These are phyloP conservation scores for Chiloscyllium punctatum DNA, from an alignment of 2,797 vertebrate species.

Conservation along the genomic window DNA sequence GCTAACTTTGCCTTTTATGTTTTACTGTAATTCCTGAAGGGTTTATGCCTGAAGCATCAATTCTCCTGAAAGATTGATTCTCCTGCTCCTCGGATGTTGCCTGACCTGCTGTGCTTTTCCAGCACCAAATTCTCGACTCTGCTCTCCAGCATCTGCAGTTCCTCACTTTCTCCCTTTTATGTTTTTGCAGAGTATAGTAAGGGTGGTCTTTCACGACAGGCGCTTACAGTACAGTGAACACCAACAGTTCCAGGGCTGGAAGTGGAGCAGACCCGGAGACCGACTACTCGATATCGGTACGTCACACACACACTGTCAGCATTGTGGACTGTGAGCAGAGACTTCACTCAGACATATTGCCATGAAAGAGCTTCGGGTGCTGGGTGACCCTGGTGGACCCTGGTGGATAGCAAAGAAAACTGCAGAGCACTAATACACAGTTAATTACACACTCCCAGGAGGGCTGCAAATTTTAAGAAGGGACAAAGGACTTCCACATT, in stretches of 20 bases:
- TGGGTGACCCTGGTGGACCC: not conserved
- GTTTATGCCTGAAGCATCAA: too few relatives aligned
- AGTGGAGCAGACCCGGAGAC: conserved; percentile 73
- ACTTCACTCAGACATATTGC: not conserved
- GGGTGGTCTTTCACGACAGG: conserved; percentile 71
- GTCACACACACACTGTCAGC: not conserved
- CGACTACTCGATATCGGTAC: conserved; percentile 74
- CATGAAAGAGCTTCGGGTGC: not conserved
- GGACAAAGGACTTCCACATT: not conserved
- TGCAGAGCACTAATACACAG: not conserved
- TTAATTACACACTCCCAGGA: not conserved
- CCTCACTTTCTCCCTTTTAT: too few relatives aligned
- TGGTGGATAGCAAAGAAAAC: not conserved
- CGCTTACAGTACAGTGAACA: conserved; percentile 74
- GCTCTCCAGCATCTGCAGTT: too few relatives aligned
- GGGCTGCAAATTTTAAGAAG: not conserved
- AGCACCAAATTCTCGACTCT: too few relatives aligned
- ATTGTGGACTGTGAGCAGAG: not conserved
- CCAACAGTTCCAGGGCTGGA: conserved; percentile 77
- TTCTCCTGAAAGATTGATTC: too few relatives aligned
- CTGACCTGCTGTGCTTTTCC: too few relatives aligned
- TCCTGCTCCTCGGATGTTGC: too few relatives aligned
- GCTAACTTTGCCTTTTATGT: not conserved
- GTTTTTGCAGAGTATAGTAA: conserved; percentile 58
- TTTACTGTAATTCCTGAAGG: not conserved